Evolutionary conservation across 1,140 invertebrate species (phyloP), one percentile per base, ranked within the genome.

Genomic region (Philaenus spumarius): DNA sequence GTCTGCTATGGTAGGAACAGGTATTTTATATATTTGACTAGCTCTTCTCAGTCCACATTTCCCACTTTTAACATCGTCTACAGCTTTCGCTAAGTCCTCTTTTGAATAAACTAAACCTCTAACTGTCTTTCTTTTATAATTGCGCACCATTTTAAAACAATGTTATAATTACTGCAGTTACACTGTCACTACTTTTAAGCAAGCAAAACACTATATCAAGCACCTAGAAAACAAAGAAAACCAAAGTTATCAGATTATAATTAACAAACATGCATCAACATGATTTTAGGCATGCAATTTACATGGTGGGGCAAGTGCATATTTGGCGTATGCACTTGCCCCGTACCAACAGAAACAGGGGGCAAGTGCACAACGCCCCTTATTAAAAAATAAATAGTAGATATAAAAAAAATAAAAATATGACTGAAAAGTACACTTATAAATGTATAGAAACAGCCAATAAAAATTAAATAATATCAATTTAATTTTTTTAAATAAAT

Each of bases 11-110:
- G n/a, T n/a, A n/a, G n/a, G n/a, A n/a, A n/a, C n/a, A n/a, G 50
- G 26, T 26, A 70, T 69, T 17, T 48, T 46, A 56, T 61, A 69
- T 58, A 52, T 14, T 52, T 34, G 11, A 34, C 50, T 52, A 52
- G 50, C 22, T 52, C 26, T 52, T 26, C 34, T 14, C 15, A 26
- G 34, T 52, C n/a, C 34, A 34, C 24, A 34, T 15, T 34, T 35
- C 26, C 26, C 50, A 52, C 12, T 30, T 50, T 50, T 50, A 50
- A 20, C 26, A 30, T 50, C 22, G 4, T 23, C 26, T 22, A 50
- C 26, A 50, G 22, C 47, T 50, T 50, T 50, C 23, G 5, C 12
- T 23, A 50, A 50, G 47, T 23, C 26, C 47, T 50, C 47, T 24
- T 23, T 23, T 23, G 47, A 24, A 30, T 50, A 23, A 50, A 11